Evolutionary conservation across 2,113 vertebrate genomes (phyloP), one percentile per base, ranked within the genome.

Genomic region (Ceratotherium simum): DNA sequence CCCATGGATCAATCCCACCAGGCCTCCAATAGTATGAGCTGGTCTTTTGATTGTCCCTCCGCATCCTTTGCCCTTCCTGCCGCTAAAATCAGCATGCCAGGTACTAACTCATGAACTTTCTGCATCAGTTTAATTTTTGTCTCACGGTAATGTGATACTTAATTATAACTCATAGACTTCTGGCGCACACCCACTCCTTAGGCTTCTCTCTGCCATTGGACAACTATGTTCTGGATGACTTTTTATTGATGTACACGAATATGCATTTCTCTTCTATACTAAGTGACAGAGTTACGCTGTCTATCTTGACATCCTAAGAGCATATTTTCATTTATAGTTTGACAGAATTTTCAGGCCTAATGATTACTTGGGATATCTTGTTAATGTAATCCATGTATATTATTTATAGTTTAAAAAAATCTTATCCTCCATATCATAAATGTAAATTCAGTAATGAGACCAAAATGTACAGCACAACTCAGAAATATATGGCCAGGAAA

Each of bases 11-110:
- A 93, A 73, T 87, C 91, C 75, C 92, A 90, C 96, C 96, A 95
- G 94, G 96, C 83, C 70, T 90, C 76, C 90, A n/a, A 12, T 0
- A 31, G 60, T 62, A 69, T 29, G 78, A 93, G 80, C 80, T 96
- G 75, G 79, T 65, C 96, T 81, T 97, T 85, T 96, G 96, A 93
- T 96, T 90, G 95, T 96, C 80, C 90, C 78, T 96, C 82, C 0
- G 0, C 6, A 75, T 75, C 94, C 78, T 85, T 25, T 73, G 64
- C 81, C 87, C 75, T 90, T 93, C 84, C 75, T 1, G 62, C 94
- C 90, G 80, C 95, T 96, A 65, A 51, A 90, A 94, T 27, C 96
- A 96, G 96, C 96, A 90, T 17, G 64, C 25, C 46, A 72, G 82
- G 64, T 54, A 51, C 95, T 78, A 89, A 97, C 70, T 81, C 67